Percentiles rank a stretch among this genome's conserved stretches.
These are phyloP conservation scores for Isichthys henryi DNA, from an alignment of 2,113 vertebrate species.

Conservation along the genomic window DNA sequence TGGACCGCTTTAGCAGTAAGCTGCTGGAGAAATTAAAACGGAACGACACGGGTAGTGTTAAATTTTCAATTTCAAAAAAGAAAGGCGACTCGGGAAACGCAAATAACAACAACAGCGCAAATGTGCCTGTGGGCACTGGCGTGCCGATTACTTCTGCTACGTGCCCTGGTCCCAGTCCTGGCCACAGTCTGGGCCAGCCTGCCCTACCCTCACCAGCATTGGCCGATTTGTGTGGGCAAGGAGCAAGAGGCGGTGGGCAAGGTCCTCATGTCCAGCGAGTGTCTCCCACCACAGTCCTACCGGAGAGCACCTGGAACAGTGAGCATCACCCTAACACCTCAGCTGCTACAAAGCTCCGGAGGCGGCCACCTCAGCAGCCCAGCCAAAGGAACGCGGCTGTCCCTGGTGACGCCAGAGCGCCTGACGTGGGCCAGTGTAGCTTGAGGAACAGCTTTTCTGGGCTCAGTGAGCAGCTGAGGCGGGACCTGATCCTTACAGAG, in stretches of 20 bases:
- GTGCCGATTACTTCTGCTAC: background rate
- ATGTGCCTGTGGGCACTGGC: conserved; percentile 24
- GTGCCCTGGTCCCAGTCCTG: conserved; percentile 41
- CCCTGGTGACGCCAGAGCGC: conserved; percentile 38
- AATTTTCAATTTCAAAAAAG: conserved; percentile 71
- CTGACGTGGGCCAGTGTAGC: conserved; percentile 28
- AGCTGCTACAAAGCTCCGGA: conserved; percentile 54
- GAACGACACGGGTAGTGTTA: conserved; percentile 73
- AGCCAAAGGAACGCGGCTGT: conserved; percentile 57
- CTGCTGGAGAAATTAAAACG: conserved; percentile 73
- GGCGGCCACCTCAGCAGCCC: conserved; percentile 56
- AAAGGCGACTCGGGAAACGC: conserved; percentile 64
- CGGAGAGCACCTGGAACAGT: conserved; percentile 36
- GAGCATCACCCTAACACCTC: conserved; percentile 43
- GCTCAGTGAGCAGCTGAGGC: conserved; percentile 38
- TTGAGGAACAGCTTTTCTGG: background rate
- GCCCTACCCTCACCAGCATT: conserved; percentile 44
- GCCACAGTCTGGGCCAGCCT: conserved; percentile 45
- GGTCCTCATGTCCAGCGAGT: conserved; percentile 30
- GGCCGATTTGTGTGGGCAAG: conserved; percentile 47
- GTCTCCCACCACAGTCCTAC: conserved; percentile 25
- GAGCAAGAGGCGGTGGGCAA: conserved; percentile 49
- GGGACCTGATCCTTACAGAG: conserved; percentile 50
- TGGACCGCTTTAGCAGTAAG: conserved; percentile 76
- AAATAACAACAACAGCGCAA: conserved; percentile 60